Evolutionary conservation across 35 echinoderm and acorn worm genomes (phyloP).

Genomic region (Nesometra sesokonis): DNA sequence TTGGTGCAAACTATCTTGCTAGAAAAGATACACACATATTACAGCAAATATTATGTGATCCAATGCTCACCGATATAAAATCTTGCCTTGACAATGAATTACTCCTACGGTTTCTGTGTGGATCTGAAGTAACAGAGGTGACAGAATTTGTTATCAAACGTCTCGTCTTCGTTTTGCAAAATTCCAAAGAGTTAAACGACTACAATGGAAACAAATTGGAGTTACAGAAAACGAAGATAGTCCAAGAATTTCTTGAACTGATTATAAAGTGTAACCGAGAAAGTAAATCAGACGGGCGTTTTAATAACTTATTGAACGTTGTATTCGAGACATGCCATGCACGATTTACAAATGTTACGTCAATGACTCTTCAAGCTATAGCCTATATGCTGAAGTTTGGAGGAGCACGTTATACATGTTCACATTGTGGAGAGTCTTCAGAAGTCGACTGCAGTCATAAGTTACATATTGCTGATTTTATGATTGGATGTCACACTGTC

Average conservation of each 20-base stretch:
- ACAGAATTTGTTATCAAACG: background rate
- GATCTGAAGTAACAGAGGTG: background rate
- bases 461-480: background rate
- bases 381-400: background rate
- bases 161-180: background rate
- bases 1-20: background rate
- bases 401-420: background rate
- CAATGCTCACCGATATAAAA: background rate
- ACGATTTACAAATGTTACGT: background rate
- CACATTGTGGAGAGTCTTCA: too few relatives aligned
- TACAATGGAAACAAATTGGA: background rate
- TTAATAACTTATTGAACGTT: background rate
- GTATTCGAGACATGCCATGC: background rate
- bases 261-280: background rate
- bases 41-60: background rate
- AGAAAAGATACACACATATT: background rate
- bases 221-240: background rate
- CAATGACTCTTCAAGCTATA: background rate
- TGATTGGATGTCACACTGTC: background rate
- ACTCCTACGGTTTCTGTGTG: background rate
- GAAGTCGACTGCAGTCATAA: background rate
- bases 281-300: background rate
- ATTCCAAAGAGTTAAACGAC: background rate
- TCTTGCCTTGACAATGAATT: background rate
- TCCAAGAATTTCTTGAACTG: background rate